Evolutionary conservation across 2,113 vertebrate species (phyloP), one percentile per base, ranked within the genome.

Genomic region (Gymnocephalus cernua): DNA sequence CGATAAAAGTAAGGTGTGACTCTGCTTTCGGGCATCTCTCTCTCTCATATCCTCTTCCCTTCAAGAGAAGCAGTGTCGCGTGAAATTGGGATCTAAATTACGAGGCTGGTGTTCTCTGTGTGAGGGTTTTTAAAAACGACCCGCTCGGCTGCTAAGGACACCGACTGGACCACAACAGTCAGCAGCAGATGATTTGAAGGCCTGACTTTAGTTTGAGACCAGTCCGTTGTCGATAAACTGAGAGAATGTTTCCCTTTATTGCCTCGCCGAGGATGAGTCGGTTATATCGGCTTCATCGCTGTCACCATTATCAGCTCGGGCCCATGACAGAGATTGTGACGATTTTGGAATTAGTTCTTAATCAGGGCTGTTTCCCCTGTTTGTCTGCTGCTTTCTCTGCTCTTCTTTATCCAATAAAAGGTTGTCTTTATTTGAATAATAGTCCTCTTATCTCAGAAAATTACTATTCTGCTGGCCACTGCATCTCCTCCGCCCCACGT

Each of bases 71-170:
- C 96, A 97, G 93, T 88, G 93, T 97, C 94, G 96, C 97, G 95
- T 97, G 97, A 98, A 98, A 98, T 97, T 97, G 90, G 96, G 93
- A 96, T 95, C 92, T 96, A 93, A 96, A 97, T 97, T 97, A 95
- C 92, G 93, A 91, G 81, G 88, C 85, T 65, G 79, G 88, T 86
- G 95, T 89, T 86, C 91, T 90, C 88, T 67, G 88, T 79, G 78
- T 50, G 68, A 89, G 94, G 71, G 77, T 85, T 91, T 94, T 95
- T 95, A 95, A 64, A 94, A 96, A 96, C 84, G 84, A 92, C 90
- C 94, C 80, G 66, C 90, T 91, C 92, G 75, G 85, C 82, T 63
- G 92, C 90, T 92, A 77, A 84, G 91, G 93, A 93, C 84, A 85
- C 81, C 21, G 54, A 62, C 65, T 23, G 78, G 71, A 71, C 57